Evolutionary conservation across 2,797 vertebrate species (phyloP).

Genomic region (Manis pentadactyla): DNA sequence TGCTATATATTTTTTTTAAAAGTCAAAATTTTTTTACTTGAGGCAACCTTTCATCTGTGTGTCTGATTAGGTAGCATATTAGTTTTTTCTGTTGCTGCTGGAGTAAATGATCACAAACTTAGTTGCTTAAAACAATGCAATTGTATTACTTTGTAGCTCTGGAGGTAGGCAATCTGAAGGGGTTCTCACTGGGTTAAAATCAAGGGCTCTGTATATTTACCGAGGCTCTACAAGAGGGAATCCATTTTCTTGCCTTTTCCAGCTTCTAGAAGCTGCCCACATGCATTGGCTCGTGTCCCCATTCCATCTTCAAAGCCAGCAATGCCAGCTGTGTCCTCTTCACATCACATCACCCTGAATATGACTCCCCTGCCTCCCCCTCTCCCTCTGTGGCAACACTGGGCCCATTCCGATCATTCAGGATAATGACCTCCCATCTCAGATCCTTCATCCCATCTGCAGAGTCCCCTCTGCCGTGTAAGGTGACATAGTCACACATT

Average conservation of each 20-base stretch:
- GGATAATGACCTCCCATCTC: background rate
- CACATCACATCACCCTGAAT: background rate
- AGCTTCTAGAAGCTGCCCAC: background rate
- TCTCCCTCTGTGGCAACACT: background rate
- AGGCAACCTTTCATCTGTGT: background rate
- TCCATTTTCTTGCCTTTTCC: background rate
- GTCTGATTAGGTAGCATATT: background rate
- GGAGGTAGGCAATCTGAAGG: background rate
- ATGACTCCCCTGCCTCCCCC: background rate
- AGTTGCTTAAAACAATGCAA: background rate
- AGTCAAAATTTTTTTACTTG: background rate
- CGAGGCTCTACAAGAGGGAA: background rate
- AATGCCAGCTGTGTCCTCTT: no score
- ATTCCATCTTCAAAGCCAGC: background rate
- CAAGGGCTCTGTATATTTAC: background rate
- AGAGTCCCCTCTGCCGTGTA: background rate
- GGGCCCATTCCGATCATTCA: background rate
- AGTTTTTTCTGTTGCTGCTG: background rate
- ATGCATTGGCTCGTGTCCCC: background rate
- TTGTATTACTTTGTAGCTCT: background rate
- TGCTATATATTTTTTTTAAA: background rate
- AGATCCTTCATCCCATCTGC: background rate
- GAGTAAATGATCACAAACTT: background rate
- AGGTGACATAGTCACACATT: background rate
- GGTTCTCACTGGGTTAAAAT: background rate